Evolutionary conservation across 2,888 invertebrate species (phyloP), one percentile per base, ranked within the genome.

Genomic region (Diaperis boleti): DNA sequence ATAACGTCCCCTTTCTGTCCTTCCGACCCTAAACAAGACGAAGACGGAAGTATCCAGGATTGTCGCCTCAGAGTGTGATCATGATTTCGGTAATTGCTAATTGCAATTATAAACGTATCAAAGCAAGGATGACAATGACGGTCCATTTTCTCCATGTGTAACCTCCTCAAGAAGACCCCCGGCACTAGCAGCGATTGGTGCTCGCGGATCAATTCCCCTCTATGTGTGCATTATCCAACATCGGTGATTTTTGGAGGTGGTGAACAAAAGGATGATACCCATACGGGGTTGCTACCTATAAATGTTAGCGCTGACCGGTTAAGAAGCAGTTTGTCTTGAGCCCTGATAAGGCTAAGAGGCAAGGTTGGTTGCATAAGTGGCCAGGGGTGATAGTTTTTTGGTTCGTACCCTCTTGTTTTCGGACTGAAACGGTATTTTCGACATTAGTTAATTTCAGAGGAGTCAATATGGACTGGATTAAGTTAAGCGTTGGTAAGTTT

Each of bases 401-500:
- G n/a, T n/a, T n/a, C n/a, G n/a, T n/a, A n/a, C n/a, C n/a, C n/a
- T n/a, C n/a, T n/a, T n/a, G n/a, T n/a, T n/a, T n/a, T n/a, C n/a
- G n/a, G n/a, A n/a, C n/a, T n/a, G n/a, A n/a, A n/a, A n/a, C n/a
- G n/a, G n/a, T n/a, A n/a, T 26, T 26, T 26, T 26, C 26, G n/a
- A 6, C 8, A 26, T 26, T 37, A 13, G n/a, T 15, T 59, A 8
- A 59, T 62, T 26, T 20, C 18, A 50, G 56, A 42, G 44, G 7
- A 13, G 17, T 45, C 52, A 54, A 18, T 17, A 63, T 65, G 59
- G 52, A 31, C 11, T 65, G 65, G 62, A 31, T 60, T 11, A 47
- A 41, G 42, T 35, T 57, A 39, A 42, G 56, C 26, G 10, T 61
- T 42, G 57, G 66, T 66, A 33, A 66, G 62, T 44, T 11, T 18